phyloP scores from a whole-genome alignment of 2,113 vertebrate species.

The Dendropsophus ebraccatus region DNA sequence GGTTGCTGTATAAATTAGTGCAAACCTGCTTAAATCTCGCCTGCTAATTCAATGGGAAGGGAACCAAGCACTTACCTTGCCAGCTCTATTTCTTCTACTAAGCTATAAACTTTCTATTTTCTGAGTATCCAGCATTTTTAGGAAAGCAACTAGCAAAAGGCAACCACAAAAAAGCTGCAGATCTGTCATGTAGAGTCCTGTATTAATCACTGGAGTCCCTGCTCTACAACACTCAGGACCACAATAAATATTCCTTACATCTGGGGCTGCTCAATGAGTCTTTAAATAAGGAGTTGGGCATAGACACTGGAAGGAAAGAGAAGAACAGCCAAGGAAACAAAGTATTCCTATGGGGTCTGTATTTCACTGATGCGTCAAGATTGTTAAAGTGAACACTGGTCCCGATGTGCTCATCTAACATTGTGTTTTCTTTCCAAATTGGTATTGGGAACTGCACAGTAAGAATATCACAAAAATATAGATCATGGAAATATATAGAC shows the following conservation, averaged over 20 bases:
- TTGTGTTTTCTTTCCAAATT: constrained; percentile 36
- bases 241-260: constrained; percentile 22
- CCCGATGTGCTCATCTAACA: constrained; percentile 4
- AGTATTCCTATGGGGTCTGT: constrained; percentile 6
- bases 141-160: background rate
- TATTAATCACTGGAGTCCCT: constrained; percentile 19
- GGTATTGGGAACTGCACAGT: background rate
- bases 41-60: constrained; percentile 3
- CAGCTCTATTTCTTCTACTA: background rate
- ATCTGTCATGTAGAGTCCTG: background rate
- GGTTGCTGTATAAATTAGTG: background rate
- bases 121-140: constrained; percentile 28
- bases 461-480: background rate
- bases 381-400: constrained; percentile 13
- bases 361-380: background rate
- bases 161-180: background rate
- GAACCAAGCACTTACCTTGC: background rate
- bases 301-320: background rate
- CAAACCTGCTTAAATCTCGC: background rate
- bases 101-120: constrained; percentile 35
- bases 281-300: constrained; percentile 18
- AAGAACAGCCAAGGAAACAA: constrained; percentile 22
- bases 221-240: background rate
- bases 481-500: background rate
- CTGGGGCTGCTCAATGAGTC: constrained; percentile 1